Evolutionary conservation across 1,140 invertebrate species (phyloP), one percentile per base, ranked within the genome.

Genomic region (Bombus sylvicola): DNA sequence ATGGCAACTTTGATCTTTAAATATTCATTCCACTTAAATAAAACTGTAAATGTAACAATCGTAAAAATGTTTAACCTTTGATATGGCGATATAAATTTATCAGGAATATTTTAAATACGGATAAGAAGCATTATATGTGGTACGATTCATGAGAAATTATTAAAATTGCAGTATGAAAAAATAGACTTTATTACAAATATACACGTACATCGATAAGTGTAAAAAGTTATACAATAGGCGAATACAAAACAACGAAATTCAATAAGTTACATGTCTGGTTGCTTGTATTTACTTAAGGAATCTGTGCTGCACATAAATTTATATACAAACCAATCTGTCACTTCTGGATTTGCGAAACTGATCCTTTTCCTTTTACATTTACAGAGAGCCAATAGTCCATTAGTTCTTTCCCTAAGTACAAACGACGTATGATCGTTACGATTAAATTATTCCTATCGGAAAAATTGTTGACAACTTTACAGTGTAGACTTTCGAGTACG

Each of bases 281-380:
- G 39, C 13, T 18, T 74, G 4, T 2, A 34, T 22, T 57, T 41
- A 18, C 43, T 74, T n/a, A 15, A 8, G 13, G 87, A 18, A 57
- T 81, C 78, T 43, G 57, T 83, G 18, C 72, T 81, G 82, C 72
- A 59, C 71, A 85, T 72, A 12, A 90, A 62, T 71, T n/a, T 86
- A n/a, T 93, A 93, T 75, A 89, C 79, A 71, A 92, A 92, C 71
- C 84, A 91, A 34, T 92, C 87, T 10, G 91, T 89, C 10, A 94
- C 91, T 82, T 92, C 92, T 6, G 93, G 93, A 89, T 92, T 87
- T 72, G 82, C 83, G 73, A 94, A 94, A 12, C 74, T 78, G 12
- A 94, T 91, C 37, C 75, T 93, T 83, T 78, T 90, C 10, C 41
- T 74, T 62, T 77, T 81, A 15, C 31, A n/a, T n/a, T 75, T 81